Percentiles rank a stretch among this genome's conserved stretches.
Evolutionary conservation across 2,797 vertebrate genomes (phyloP).

Genomic region (Hipposideros larvatus): DNA sequence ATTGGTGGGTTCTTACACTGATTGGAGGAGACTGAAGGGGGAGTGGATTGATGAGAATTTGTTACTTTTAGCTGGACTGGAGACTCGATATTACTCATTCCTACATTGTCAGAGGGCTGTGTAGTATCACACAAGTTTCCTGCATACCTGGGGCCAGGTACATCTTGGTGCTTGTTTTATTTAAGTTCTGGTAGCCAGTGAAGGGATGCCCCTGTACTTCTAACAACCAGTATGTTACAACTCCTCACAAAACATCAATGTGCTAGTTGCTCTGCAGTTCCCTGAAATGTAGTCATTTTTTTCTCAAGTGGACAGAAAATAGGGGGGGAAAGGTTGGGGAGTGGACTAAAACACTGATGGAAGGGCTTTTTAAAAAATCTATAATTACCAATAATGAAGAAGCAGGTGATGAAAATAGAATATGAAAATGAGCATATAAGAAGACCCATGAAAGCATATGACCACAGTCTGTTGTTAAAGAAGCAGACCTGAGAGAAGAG

Average conservation of each 20-base stretch:
- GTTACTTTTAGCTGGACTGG: not conserved
- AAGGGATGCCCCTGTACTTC: not conserved
- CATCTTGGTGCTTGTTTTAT: not conserved
- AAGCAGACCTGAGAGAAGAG: not conserved
- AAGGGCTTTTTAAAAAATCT: not conserved
- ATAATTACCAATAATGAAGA: not conserved
- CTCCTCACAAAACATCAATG: not conserved
- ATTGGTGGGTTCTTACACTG: not conserved
- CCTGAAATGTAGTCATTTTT: not conserved
- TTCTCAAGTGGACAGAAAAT: slow-evolving; percentile 15
- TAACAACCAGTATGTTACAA: not conserved
- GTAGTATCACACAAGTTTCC: not conserved
- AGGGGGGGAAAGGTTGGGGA: not conserved
- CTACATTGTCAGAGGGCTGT: not conserved
- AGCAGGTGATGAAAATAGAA: slow-evolving; percentile 2
- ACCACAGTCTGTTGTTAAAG: slow-evolving; percentile 23
- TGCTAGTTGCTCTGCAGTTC: not conserved
- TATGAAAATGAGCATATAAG: not conserved
- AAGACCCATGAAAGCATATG: not conserved
- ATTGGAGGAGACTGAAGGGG: not conserved
- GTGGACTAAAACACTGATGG: not conserved
- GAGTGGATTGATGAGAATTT: not conserved
- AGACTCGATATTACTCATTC: not conserved
- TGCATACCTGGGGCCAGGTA: not conserved
- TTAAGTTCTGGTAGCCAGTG: not conserved